phyloP scores from a whole-genome alignment of 1,140 invertebrate species.

The Rhagoletis pomonella region DNA sequence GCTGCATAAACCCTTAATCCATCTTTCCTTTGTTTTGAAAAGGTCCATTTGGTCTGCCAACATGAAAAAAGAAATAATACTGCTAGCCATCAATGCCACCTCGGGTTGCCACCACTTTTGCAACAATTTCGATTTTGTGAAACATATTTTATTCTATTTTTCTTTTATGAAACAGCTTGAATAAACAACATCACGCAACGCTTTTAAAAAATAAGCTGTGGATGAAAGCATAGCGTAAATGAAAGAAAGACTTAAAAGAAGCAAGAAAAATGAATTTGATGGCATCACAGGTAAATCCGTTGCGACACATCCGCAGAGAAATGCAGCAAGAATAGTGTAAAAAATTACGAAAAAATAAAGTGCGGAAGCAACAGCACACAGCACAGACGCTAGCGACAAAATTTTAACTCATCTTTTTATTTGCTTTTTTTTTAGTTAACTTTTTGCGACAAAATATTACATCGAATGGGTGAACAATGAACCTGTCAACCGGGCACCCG shows the following conservation, averaged over 20 bases:
- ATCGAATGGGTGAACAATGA: slow-evolving; percentile 37
- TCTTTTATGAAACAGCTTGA: not conserved
- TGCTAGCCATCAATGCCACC: not conserved
- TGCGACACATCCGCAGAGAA: slow-evolving; percentile 27
- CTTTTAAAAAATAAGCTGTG: slow-evolving; percentile 6
- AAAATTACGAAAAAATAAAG: not conserved
- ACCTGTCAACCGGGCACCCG: slow-evolving; percentile 14
- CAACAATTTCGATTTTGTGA: not conserved
- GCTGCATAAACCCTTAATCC: not conserved
- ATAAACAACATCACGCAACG: not conserved
- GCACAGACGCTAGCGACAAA: no score
- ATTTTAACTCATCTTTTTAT: not conserved
- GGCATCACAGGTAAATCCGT: slow-evolving; percentile 5
- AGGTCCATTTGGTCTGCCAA: not conserved
- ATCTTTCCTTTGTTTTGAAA: not conserved
- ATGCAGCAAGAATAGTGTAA: not conserved
- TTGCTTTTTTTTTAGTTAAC: not conserved
- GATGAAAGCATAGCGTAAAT: not conserved
- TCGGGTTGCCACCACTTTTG: not conserved
- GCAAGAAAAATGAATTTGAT: not conserved
- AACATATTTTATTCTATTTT: not conserved
- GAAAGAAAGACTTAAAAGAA: not conserved
- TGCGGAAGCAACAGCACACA: not conserved
- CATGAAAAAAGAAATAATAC: no score
- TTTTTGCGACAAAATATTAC: slow-evolving; percentile 38